These are phyloP conservation scores for Graphium colonna DNA, from an alignment of 2,888 invertebrate species.

Conservation along the genomic window DNA sequence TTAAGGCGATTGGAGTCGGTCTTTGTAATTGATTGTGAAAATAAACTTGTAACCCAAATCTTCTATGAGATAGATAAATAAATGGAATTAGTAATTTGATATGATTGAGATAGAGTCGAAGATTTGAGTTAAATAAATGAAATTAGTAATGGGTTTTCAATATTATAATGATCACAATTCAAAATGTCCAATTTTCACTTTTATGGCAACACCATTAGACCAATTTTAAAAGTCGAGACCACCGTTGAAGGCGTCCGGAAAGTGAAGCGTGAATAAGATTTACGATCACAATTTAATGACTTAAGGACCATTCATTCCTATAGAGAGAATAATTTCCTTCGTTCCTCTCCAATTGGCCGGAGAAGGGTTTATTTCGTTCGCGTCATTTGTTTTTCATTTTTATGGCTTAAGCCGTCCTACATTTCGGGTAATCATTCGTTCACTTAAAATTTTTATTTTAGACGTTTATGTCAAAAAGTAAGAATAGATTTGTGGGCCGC, in stretches of 20 bases:
- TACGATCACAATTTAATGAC: conserved; percentile 30
- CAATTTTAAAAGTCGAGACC: background rate
- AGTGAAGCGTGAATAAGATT: conserved; percentile 31
- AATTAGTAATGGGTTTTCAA: conserved; percentile 29
- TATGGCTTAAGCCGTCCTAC: background rate
- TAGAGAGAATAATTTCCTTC: conserved; percentile 26
- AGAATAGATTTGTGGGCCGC: too few species aligned
- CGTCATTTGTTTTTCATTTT: conserved; percentile 10
- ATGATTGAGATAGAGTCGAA: too few species aligned
- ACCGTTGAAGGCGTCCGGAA: conserved; percentile 7
- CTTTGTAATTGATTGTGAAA: too few species aligned
- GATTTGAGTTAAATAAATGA: too few species aligned
- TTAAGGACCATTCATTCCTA: conserved; percentile 31
- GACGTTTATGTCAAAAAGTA: too few species aligned
- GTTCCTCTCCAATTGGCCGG: conserved; percentile 24
- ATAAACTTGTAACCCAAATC: too few species aligned
- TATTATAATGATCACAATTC: background rate
- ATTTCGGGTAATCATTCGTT: background rate
- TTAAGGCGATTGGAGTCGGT: too few species aligned
- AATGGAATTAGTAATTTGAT: too few species aligned
- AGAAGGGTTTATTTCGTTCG: conserved; percentile 26
- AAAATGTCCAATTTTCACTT: too few species aligned
- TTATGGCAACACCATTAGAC: too few species aligned
- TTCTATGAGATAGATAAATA: too few species aligned
- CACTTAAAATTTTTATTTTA: background rate